Conservation (phyloP, 2,888 invertebrate species). For the Magallana nippona region DNA sequence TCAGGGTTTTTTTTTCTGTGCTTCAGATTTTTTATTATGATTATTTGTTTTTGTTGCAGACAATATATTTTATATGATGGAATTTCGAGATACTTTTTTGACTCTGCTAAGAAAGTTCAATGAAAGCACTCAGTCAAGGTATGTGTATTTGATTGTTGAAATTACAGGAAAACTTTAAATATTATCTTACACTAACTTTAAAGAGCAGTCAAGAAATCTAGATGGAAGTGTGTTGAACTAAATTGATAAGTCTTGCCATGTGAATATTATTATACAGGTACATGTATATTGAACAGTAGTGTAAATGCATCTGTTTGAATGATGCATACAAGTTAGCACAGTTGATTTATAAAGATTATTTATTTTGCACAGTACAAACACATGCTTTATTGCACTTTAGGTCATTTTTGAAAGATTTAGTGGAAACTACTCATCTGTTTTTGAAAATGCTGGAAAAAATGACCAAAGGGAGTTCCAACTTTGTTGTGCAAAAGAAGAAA, state of each 20-base stretch:
- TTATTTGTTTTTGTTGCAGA: slow-evolving; percentile 64
- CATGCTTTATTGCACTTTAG: slow-evolving; percentile 79
- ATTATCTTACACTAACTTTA: not conserved
- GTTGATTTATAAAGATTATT: not conserved
- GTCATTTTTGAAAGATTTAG: slow-evolving; percentile 90
- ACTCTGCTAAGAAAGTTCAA: slow-evolving; percentile 90
- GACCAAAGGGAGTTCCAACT: slow-evolving; percentile 79
- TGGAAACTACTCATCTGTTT: slow-evolving; percentile 94
- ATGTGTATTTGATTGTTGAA: slow-evolving; percentile 52
- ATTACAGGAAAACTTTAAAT: not conserved
- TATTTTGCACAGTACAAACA: not conserved
- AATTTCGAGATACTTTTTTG: slow-evolving; percentile 94
- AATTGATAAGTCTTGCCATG: no score
- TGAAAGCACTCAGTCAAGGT: slow-evolving; percentile 92
- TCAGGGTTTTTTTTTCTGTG: no score
- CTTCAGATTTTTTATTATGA: not conserved
- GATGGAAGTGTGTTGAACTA: no score
- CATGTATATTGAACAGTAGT: not conserved
- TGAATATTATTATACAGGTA: not conserved
- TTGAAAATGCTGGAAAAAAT: slow-evolving; percentile 91
- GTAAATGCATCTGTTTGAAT: not conserved
- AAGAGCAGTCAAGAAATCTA: not conserved
- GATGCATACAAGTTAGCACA: not conserved
- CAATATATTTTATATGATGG: slow-evolving; percentile 89
- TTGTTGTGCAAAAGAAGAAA: slow-evolving; percentile 78